Evolutionary conservation across 2,113 vertebrate species (phyloP), one percentile per base, ranked within the genome.

Genomic region (Gnathochromis pfefferi): DNA sequence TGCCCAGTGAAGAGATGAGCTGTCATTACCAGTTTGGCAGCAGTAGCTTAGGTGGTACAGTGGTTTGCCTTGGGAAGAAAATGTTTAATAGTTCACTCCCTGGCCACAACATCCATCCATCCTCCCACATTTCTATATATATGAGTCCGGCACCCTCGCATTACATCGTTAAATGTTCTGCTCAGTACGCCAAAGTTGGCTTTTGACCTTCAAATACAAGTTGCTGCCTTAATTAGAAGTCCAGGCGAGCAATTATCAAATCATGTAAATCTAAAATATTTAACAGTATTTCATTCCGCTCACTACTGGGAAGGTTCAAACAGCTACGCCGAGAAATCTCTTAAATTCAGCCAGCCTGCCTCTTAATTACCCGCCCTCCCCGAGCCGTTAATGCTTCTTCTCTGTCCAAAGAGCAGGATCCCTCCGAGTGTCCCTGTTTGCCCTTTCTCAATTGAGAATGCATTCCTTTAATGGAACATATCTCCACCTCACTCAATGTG

Each of bases 381-480:
- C 60, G 60, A 86, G 84, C 83, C 47, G 33, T 26, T 14, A 82
- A 84, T 70, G 80, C 85, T 83, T 83, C 73, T 78, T 8, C 65
- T 80, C 82, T 19, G 57, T 63, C 58, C 85, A 84, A 75, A 78
- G 58, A 83, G 75, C 42, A 82, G 80, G 31, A 84, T 79, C 73
- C 40, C 75, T 49, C 42, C 7, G n/a, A 80, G 81, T 81, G 81
- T 81, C 11, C 31, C 35, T 82, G 58, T 73, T 87, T 85, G 79
- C 88, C 70, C 84, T 85, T 90, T 87, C 82, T 86, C 82, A 86
- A 84, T 55, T 82, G 88, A 90, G 84, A 89, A 60, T 68, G 86
- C 60, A 55, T 92, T 85, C 84, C 87, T 93, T 93, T 92, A 75
- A 80, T 85, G 80, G 35, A 88, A 88, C 73, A 85, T 49, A 80